These are phyloP conservation scores for Ondatra zibethicus DNA, from an alignment of 2,113 vertebrate genomes.

Conservation along the genomic window DNA sequence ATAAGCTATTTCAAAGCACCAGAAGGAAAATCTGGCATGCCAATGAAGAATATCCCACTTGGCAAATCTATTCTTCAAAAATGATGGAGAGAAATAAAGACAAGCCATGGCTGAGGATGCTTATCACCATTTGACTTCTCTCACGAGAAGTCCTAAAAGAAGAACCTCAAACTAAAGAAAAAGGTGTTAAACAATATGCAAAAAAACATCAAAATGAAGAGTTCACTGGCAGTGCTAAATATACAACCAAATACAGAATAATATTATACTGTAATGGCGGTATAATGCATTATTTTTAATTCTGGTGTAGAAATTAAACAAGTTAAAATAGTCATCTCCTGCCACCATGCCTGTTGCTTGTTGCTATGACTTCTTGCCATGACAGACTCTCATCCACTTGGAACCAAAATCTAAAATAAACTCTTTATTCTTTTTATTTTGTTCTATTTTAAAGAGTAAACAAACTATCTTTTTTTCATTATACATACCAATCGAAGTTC, in stretches of 20 bases:
- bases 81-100: background rate
- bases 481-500: too few species aligned
- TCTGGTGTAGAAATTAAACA: background rate
- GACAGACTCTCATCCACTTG: background rate
- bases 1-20: background rate
- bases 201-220: background rate
- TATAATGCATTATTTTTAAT: background rate
- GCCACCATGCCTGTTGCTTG: background rate
- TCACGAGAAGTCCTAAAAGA: background rate
- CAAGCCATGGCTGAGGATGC: background rate
- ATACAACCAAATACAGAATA: background rate
- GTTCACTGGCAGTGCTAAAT: background rate
- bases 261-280: background rate
- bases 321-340: background rate
- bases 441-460: too few species aligned
- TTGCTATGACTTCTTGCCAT: background rate
- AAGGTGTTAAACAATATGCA: background rate
- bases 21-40: background rate
- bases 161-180: background rate
- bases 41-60: background rate
- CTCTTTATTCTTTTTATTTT: background rate
- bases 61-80: background rate
- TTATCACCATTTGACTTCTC: background rate
- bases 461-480: too few species aligned
- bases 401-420: background rate